Base-by-base conservation (phyloP, 2,113 vertebrate genomes). In the Ctenodactylus gundi region DNA sequence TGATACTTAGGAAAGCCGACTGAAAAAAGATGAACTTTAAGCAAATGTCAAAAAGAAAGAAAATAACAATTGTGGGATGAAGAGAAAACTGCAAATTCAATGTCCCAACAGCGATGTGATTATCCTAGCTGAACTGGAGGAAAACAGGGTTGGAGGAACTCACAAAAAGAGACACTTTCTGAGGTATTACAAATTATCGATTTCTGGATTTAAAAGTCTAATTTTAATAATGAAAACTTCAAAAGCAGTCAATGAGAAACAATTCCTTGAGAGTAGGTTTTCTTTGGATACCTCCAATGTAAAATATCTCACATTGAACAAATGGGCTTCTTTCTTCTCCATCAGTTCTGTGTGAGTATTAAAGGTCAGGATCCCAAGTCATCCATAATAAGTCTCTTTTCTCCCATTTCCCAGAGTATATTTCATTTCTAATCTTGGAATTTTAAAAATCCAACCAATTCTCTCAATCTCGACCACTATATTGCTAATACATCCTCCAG, bases 1-100 rank as follows among this genome's bases (percentile, higher is more conserved):
- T n/a, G n/a, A n/a, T 53, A 58, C 21, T 65, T 34, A 53, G 25
- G 49, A 85, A 95, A 90, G n/a, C 7, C 20, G 73, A 36, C 49
- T 76, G 68, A 29, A 76, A 87, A 41, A n/a, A 77, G 49, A 49
- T 29, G 90, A 76, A 90, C 84, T 91, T 77, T 84, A 64, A 85
- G n/a, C 65, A 67, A 80, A 55, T 73, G 65, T 85, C 31, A 70
- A 76, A 85, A 90, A 58, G 36, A 53, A 78, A 82, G 18, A 29
- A 85, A 94, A 51, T 29, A 31, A 36, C 36, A 78, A 68, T 34
- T 29, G 34, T 41, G 31, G 15, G 46, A 72, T 34, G 23, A 93
- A 93, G 36, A 64, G 14, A 20, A 86, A 64, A 41, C 1, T 3
- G 9, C 4, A 85, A 49, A 1, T 85, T 60, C 25, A 73, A 29